Evolutionary conservation across 2,113 vertebrate genomes (phyloP), one percentile per base, ranked within the genome.

Genomic region (Brachirus orientalis): DNA sequence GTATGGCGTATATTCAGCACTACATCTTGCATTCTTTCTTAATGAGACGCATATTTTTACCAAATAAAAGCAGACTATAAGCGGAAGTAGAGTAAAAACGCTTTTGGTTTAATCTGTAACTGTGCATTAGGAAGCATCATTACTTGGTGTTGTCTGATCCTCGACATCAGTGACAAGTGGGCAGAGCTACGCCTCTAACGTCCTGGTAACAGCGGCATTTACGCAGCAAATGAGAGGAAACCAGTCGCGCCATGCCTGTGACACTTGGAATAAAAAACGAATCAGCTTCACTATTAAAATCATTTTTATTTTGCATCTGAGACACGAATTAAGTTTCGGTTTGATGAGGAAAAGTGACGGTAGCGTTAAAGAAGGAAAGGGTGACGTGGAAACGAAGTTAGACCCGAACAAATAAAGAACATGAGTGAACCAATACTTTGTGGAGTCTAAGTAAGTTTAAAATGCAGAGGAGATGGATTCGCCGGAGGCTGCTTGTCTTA

Each of bases 401-500:
- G n/a, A 53, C 16, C 37, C 37, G n/a, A n/a, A n/a, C n/a, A 40
- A 61, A 14, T 4, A 5, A 14, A 22, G 50, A 69, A 65, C 55
- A 28, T 63, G n/a, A 53, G 22, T 20, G 1, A n/a, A 20, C 5
- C 14, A 51, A 55, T 3, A n/a, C 11, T 28, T 9, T 1, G 8
- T 19, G 43, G 52, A 9, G 11, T 63, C 2, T 46, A 13, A 67
- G 6, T 36, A 20, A 45, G 22, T 2, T 41, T 22, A 74, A 18
- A 52, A 93, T 90, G 90, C 52, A 38, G 35, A 79, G 51, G 28
- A 87, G 67, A 75, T 90, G 84, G 79, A 61, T 86, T 0, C 69
- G 85, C 4, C 85, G 88, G 22, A 71, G 69, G 18, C 10, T 91
- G 6, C 84, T 62, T 0, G 79, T 89, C 13, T 71, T 88, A 1